phyloP scores from a whole-genome alignment of 2,113 vertebrate species.

The Columba janthina region DNA sequence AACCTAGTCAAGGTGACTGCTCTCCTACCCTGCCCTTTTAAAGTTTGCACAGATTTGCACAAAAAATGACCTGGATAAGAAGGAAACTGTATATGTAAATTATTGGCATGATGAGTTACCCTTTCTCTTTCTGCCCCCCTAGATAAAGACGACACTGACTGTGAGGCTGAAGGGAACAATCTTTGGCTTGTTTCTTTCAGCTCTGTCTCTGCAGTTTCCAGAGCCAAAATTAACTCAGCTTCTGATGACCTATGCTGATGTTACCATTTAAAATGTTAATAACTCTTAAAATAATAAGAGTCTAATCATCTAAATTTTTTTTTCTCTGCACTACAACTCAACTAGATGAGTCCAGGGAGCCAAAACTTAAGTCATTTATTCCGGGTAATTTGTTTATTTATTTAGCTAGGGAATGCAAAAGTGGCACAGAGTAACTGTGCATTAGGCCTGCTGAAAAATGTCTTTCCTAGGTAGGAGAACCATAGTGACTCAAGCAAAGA shows the following conservation, averaged over 20 bases:
- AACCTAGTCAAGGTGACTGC: not conserved
- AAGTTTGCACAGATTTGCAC: not conserved
- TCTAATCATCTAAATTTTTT: not conserved
- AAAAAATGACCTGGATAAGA: not conserved
- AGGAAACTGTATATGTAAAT: not conserved
- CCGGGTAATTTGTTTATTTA: not conserved
- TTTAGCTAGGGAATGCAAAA: not conserved
- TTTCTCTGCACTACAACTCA: not conserved
- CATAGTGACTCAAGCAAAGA: not conserved
- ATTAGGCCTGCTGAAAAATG: not conserved
- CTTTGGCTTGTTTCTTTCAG: not conserved
- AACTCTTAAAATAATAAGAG: slow-evolving; percentile 26
- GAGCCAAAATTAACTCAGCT: slow-evolving; percentile 19
- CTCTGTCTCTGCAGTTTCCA: not conserved
- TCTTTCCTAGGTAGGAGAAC: not conserved
- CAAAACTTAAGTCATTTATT: not conserved
- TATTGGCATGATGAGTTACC: not conserved
- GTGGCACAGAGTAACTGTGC: not conserved
- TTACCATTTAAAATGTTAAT: slow-evolving; percentile 3
- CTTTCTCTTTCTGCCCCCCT: not conserved
- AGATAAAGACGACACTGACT: not conserved
- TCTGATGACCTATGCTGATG: not conserved
- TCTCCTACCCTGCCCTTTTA: not conserved
- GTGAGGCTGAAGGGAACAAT: not conserved
- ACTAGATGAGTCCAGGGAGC: not conserved